Conservation (phyloP, 2,797 vertebrate species). For the Anisognathus igniventris region DNA sequence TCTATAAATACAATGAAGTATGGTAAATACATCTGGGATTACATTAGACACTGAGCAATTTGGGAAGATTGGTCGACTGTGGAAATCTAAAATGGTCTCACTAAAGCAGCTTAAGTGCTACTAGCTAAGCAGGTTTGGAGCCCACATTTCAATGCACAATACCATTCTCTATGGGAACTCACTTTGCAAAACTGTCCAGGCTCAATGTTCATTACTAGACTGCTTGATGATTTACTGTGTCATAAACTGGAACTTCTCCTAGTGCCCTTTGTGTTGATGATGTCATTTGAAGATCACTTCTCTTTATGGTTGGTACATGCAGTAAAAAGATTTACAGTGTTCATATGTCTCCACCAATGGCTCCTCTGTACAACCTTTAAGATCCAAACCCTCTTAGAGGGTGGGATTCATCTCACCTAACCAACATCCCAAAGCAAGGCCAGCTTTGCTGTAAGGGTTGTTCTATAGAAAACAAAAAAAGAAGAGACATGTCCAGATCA, state of each 20-base stretch:
- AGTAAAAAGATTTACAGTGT: not conserved
- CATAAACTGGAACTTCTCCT: constrained; percentile 44
- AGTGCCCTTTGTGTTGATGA: constrained; percentile 57
- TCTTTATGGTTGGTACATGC: constrained; percentile 14
- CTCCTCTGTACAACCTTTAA: not conserved
- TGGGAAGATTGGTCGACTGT: constrained; percentile 34
- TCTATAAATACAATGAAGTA: constrained; percentile 48
- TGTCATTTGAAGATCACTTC: constrained; percentile 55
- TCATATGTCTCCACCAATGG: not conserved
- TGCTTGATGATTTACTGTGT: constrained; percentile 41
- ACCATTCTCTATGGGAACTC: not conserved
- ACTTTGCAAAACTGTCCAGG: constrained; percentile 13
- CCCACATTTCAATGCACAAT: constrained; percentile 22
- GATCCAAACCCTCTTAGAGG: not conserved
- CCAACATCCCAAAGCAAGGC: not conserved
- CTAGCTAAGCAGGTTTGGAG: constrained; percentile 14
- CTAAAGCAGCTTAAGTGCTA: constrained; percentile 26
- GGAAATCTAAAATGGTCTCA: constrained; percentile 49
- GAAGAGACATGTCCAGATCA: not conserved
- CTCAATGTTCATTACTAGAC: constrained; percentile 35
- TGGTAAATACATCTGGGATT: constrained; percentile 47
- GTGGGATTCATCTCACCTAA: not conserved
- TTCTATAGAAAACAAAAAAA: not conserved
- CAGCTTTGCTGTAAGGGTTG: not conserved
- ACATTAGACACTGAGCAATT: constrained; percentile 21